phyloP scores from a whole-genome alignment of 2,113 vertebrate genomes.

The Corythaeola cristata region DNA sequence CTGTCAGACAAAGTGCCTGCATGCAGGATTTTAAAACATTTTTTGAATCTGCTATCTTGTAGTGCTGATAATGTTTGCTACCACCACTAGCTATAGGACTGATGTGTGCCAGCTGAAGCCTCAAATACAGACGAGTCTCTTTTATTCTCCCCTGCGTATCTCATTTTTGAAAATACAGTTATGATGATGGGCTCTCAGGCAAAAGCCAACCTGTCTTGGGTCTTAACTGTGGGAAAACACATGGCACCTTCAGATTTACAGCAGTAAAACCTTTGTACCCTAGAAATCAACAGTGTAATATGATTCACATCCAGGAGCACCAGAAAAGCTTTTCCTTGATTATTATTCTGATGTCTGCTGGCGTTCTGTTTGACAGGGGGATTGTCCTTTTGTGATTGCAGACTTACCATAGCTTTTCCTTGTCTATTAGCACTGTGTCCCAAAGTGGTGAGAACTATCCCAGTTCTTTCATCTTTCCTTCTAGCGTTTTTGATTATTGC shows the following conservation, averaged over 20 bases:
- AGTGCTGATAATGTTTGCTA: not conserved
- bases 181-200: not conserved
- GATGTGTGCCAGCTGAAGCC: not conserved
- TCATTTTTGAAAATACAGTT: not conserved
- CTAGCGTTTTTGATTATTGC: not conserved
- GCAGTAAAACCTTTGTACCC: not conserved
- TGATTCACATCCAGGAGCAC: not conserved
- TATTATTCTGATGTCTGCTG: slow-evolving; percentile 26
- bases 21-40: not conserved
- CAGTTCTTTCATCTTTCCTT: not conserved
- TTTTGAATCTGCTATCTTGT: not conserved
- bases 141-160: not conserved
- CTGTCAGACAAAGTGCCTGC: not conserved
- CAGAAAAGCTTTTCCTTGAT: not conserved
- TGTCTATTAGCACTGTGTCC: not conserved
- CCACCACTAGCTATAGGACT: not conserved
- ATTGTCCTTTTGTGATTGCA: slow-evolving; percentile 6
- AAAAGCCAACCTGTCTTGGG: not conserved
- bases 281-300: not conserved
- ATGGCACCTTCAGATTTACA: not conserved
- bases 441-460: not conserved
- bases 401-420: not conserved
- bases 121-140: not conserved
- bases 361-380: not conserved
- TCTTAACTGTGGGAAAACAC: not conserved